Evolutionary conservation across 2,888 invertebrate species (phyloP).

Genomic region (Syrphus vitripennis): DNA sequence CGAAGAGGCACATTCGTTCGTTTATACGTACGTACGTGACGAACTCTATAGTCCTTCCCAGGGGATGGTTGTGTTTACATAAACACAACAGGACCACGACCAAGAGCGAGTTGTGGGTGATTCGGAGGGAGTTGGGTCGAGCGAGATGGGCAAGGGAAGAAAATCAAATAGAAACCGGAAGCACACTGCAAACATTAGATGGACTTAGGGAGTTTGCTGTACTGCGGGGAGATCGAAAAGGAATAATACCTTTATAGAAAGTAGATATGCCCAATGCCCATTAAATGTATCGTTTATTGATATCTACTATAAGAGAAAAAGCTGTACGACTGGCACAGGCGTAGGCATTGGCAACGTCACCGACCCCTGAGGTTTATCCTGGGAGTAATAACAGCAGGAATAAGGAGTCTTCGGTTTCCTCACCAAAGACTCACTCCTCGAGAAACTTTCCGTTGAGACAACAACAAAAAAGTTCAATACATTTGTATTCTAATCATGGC

Average conservation of each 20-base stretch:
- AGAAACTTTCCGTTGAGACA: constrained; percentile 45
- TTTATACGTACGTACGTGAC: constrained; percentile 29
- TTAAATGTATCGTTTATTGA: constrained; percentile 73
- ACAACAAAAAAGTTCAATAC: constrained; percentile 20
- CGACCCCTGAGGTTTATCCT: constrained; percentile 72
- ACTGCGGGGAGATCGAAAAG: constrained; percentile 17
- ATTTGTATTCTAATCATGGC: background rate
- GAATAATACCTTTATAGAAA: constrained; percentile 40
- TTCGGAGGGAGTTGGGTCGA: constrained; percentile 11
- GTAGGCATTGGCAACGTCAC: background rate
- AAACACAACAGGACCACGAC: constrained; percentile 66
- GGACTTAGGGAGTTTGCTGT: constrained; percentile 32
- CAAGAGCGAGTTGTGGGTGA: constrained; percentile 31
- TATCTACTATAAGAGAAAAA: constrained; percentile 51
- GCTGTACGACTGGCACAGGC: background rate
- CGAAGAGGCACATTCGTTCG: constrained; percentile 49
- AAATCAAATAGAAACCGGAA: constrained; percentile 71
- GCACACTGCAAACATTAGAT: constrained; percentile 67
- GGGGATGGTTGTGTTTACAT: constrained; percentile 66
- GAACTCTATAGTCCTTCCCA: constrained; percentile 45
- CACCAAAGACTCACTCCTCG: constrained; percentile 52
- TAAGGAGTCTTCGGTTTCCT: constrained; percentile 46
- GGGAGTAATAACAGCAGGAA: constrained; percentile 71
- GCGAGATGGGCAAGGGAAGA: constrained; percentile 1
- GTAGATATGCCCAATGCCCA: constrained; percentile 64